Percentiles rank a stretch among this genome's conserved stretches.
Evolutionary conservation across 2,113 vertebrate species (phyloP).

Genomic region (Labeo catla): DNA sequence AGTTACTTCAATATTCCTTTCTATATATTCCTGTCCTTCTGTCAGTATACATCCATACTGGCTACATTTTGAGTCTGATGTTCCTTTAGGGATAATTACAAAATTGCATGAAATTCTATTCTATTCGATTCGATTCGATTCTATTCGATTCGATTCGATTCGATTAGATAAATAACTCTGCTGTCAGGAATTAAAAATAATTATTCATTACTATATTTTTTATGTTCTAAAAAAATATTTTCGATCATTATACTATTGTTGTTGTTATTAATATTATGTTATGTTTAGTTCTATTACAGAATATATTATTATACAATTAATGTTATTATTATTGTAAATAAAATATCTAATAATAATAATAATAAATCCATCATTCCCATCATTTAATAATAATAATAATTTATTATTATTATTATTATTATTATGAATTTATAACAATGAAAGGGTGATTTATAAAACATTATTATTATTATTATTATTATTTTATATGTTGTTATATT

Average conservation of each 20-base stretch:
- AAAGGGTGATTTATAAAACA: background rate
- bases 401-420: background rate
- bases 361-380: too few relatives aligned
- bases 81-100: constrained; percentile 5
- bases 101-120: too few relatives aligned
- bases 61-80: background rate
- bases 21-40: background rate
- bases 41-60: background rate
- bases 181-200: too few relatives aligned
- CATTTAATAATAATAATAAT: too few relatives aligned
- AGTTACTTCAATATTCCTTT: background rate
- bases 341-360: background rate
- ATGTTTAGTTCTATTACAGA: too few relatives aligned
- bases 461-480: too few relatives aligned
- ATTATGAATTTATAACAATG: background rate
- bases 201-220: too few relatives aligned
- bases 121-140: too few relatives aligned
- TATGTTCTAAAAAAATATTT: background rate
- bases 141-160: too few relatives aligned
- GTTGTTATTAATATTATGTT: background rate
- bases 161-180: too few relatives aligned
- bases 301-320: background rate
- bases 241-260: background rate
- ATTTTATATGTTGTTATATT: too few relatives aligned
- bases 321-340: background rate